A percentile compares a stretch with the other conserved stretches of the same genome.
These are phyloP conservation scores for Aulostomus chinensis DNA, from an alignment of 2,797 vertebrate species.

Conservation along the genomic window DNA sequence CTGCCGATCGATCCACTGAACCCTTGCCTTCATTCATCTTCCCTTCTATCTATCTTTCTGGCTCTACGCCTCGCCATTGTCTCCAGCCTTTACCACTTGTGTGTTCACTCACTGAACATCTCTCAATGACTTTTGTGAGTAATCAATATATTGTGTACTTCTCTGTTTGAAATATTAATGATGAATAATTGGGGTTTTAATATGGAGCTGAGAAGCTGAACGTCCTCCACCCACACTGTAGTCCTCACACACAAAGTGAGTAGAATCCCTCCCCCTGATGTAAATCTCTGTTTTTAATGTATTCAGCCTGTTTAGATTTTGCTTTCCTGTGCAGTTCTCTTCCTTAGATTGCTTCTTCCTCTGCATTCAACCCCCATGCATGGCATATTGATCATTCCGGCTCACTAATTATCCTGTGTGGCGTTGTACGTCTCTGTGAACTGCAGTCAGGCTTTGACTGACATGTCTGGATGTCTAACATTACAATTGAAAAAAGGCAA, in stretches of 20 bases:
- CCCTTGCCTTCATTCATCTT: constrained; percentile 60
- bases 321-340: constrained; percentile 54
- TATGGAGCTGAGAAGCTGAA: constrained; percentile 13
- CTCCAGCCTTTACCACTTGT: constrained; percentile 32
- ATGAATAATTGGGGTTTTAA: constrained; percentile 35
- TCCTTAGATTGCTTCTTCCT: constrained; percentile 55
- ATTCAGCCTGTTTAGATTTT: constrained; percentile 44
- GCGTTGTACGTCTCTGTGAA: constrained; percentile 63
- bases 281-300: constrained; percentile 39
- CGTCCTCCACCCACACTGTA: constrained; percentile 17
- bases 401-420: constrained; percentile 70
- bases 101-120: constrained; percentile 26
- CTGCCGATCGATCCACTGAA: constrained; percentile 67
- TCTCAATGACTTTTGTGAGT: constrained; percentile 40
- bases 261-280: constrained; percentile 26
- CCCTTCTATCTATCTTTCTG: constrained; percentile 66
- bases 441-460: constrained; percentile 53
- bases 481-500: constrained; percentile 1
- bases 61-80: constrained; percentile 56
- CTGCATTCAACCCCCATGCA: constrained; percentile 43
- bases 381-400: constrained; percentile 62
- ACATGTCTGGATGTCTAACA: constrained; percentile 23
- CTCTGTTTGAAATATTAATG: constrained; percentile 46
- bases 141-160: constrained; percentile 48
- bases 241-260: constrained; percentile 11